These are phyloP conservation scores for Achlya flavicornis DNA, from an alignment of 2,888 invertebrate species.

Conservation along the genomic window DNA sequence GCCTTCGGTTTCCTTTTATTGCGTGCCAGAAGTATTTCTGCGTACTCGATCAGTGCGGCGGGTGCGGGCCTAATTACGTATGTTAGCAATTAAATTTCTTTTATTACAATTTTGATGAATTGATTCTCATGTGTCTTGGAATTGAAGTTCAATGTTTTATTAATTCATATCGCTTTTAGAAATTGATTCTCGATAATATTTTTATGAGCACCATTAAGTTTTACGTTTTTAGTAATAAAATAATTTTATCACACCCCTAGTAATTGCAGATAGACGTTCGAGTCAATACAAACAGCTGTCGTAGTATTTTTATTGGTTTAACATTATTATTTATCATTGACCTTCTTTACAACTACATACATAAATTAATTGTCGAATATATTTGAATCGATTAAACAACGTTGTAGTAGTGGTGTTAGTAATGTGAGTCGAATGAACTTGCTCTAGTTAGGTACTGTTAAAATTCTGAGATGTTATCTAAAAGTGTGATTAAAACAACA, in stretches of 20 bases:
- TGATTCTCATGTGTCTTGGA: constrained; percentile 16
- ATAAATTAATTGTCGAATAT: neutral
- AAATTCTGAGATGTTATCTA: too few species aligned
- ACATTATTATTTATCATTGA: constrained; percentile 8
- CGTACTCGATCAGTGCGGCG: constrained; percentile 39
- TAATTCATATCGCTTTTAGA: neutral
- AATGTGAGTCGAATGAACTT: constrained; percentile 1
- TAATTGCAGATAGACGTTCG: neutral
- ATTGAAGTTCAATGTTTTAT: neutral
- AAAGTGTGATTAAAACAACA: too few species aligned
- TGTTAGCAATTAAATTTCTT: constrained; percentile 31
- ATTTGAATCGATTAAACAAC: constrained; percentile 2
- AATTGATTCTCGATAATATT: neutral
- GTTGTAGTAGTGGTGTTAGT: neutral
- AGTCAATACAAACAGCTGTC: constrained; percentile 4
- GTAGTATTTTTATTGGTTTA: constrained; percentile 1
- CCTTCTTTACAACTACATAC: neutral
- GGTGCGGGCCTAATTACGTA: constrained; percentile 45
- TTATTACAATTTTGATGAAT: constrained; percentile 25
- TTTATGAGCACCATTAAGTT: neutral
- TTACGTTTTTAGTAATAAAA: too few species aligned
- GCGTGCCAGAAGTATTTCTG: constrained; percentile 54
- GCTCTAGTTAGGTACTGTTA: neutral
- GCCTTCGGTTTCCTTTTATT: constrained; percentile 65
- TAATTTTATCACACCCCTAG: neutral